Conservation (phyloP, 2,113 vertebrate genomes). For the Isurus oxyrinchus region DNA sequence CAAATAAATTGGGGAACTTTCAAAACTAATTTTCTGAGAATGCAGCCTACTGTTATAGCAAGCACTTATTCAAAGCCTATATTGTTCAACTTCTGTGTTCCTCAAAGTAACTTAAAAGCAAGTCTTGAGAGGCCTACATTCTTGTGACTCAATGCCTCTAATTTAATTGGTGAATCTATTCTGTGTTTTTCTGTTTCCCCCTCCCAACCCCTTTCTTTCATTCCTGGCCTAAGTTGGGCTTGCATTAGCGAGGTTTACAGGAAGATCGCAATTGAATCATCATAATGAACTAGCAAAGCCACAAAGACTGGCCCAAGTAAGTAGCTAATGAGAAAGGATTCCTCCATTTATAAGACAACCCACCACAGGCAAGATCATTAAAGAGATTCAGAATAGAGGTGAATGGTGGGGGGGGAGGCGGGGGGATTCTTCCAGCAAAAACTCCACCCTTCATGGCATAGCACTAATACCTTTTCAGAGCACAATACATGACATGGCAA, state of each 20-base stretch:
- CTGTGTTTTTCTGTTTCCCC: constrained; percentile 41
- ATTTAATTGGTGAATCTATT: constrained; percentile 70
- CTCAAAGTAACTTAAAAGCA: constrained; percentile 26
- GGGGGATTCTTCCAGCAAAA: constrained; percentile 49
- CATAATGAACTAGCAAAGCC: constrained; percentile 58
- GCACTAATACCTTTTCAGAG: constrained; percentile 56
- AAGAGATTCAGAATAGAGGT: constrained; percentile 54
- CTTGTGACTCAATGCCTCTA: constrained; percentile 53
- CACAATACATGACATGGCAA: constrained; percentile 67
- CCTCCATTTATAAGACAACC: constrained; percentile 58
- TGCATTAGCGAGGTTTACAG: constrained; percentile 38
- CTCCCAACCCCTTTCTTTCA: constrained; percentile 39
- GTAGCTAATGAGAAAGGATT: constrained; percentile 71
- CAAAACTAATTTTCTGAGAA: constrained; percentile 35
- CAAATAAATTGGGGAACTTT: constrained; percentile 12
- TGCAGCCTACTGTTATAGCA: constrained; percentile 9
- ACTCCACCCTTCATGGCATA: constrained; percentile 47
- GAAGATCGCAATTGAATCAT: constrained; percentile 43
- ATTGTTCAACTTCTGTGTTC: constrained; percentile 18
- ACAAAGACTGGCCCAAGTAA: constrained; percentile 56
- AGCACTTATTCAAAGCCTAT: constrained; percentile 3
- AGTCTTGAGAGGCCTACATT: constrained; percentile 48
- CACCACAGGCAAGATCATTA: constrained; percentile 59
- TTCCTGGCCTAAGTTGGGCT: constrained; percentile 43
- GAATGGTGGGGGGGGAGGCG: constrained; percentile 46